Percentiles rank a stretch among this genome's conserved stretches.
These are phyloP conservation scores for Eulemur rubriventer DNA, from an alignment of 2,797 vertebrate genomes.

Conservation along the genomic window DNA sequence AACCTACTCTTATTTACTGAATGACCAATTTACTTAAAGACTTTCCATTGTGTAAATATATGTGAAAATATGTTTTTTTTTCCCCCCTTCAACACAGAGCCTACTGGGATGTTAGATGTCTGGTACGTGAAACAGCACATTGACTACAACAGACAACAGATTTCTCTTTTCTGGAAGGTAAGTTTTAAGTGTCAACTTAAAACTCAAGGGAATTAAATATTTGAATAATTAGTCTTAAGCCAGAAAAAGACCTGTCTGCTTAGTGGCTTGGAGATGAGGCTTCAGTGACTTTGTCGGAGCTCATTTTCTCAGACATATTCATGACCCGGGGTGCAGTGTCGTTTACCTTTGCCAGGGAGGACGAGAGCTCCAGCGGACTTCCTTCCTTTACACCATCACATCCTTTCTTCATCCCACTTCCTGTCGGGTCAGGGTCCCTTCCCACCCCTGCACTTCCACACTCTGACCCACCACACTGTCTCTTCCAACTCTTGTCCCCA, in stretches of 20 bases:
- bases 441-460: no score
- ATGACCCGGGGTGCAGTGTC: rapidly evolving
- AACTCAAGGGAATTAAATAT: not conserved
- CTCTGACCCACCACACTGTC: not conserved
- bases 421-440: not conserved
- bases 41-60: not conserved
- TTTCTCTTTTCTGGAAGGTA: slow-evolving; percentile 94
- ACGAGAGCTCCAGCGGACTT: not conserved
- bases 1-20: not conserved
- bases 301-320: not conserved
- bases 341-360: not conserved
- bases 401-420: not conserved
- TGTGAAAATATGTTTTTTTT: not conserved
- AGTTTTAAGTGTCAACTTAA: slow-evolving; percentile 53
- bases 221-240: not conserved
- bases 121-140: slow-evolving; percentile 86
- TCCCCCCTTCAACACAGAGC: slow-evolving; percentile 72
- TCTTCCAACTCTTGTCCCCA: not conserved
- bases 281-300: not conserved
- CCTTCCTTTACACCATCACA: not conserved
- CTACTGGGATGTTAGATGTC: slow-evolving; percentile 83
- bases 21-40: slow-evolving; percentile 10
- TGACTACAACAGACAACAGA: slow-evolving; percentile 66
- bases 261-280: not conserved
- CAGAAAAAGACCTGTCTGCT: not conserved